Evolutionary conservation across 2,113 vertebrate genomes (phyloP).

Genomic region (Eudorcas thomsonii): DNA sequence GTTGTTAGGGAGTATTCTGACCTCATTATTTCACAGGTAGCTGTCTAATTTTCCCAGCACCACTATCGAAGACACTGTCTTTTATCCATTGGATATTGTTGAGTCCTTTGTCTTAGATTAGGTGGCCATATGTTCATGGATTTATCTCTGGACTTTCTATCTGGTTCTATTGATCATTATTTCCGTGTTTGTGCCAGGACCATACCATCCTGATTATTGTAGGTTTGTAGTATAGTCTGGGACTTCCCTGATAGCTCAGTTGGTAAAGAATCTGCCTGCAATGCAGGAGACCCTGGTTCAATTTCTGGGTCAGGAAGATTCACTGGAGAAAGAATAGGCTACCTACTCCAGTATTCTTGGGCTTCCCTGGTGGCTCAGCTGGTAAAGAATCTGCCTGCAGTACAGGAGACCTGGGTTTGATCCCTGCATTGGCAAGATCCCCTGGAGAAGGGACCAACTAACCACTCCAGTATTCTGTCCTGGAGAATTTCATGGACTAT

Average conservation of each 20-base stretch:
- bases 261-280: neutral
- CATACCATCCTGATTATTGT: neutral
- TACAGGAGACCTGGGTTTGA: neutral
- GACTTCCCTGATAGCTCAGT: neutral
- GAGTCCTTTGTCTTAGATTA: neutral
- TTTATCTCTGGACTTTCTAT: neutral
- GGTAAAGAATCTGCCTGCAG: neutral
- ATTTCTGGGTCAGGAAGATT: neutral
- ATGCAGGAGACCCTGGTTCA: fast-evolving
- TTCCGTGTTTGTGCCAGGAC: neutral
- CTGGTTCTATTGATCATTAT: neutral
- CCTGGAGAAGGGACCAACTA: neutral
- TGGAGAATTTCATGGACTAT: neutral
- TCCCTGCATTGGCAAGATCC: neutral
- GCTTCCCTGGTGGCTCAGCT: neutral
- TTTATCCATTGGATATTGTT: neutral
- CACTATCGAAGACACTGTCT: neutral
- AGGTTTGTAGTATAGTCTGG: neutral
- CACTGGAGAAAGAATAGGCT: neutral
- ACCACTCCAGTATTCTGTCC: neutral
- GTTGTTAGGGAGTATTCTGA: neutral
- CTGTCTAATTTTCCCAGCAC: neutral
- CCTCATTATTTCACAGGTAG: neutral
- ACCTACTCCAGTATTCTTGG: neutral
- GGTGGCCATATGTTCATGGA: neutral